Conservation (phyloP, 2,888 invertebrate genomes). For the Xanthia togata region DNA sequence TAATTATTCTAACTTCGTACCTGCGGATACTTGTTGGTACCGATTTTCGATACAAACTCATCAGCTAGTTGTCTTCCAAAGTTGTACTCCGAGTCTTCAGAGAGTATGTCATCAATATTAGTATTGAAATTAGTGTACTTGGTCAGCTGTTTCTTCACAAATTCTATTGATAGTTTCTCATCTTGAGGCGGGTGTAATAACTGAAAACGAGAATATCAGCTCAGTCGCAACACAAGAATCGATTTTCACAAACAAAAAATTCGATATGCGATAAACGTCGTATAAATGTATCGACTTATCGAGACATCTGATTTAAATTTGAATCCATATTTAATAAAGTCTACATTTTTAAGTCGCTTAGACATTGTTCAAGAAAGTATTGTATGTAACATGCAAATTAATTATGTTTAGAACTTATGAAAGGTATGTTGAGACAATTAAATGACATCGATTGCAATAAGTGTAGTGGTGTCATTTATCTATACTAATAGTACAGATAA, state of each 20-base stretch:
- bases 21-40: slow-evolving; percentile 93
- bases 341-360: background rate
- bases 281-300: slow-evolving; percentile 3
- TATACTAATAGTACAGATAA: background rate
- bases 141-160: slow-evolving; percentile 93
- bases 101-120: slow-evolving; percentile 94
- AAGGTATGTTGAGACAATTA: background rate
- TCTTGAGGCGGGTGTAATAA: slow-evolving; percentile 78
- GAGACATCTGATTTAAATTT: background rate
- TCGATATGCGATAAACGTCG: background rate
- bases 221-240: background rate
- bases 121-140: slow-evolving; percentile 85
- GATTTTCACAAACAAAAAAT: background rate
- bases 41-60: slow-evolving; percentile 95
- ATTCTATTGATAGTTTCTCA: slow-evolving; percentile 90
- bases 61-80: slow-evolving; percentile 95
- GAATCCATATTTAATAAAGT: too few species aligned
- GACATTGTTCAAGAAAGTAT: background rate
- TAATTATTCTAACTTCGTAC: slow-evolving; percentile 71
- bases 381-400: background rate
- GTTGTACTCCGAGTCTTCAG: slow-evolving; percentile 97
- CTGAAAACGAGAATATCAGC: slow-evolving; percentile 65
- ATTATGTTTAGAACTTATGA: background rate
- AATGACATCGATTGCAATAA: background rate
- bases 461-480: too few species aligned